phyloP scores from a whole-genome alignment of 1,140 invertebrate species.

The Euwallacea similis region DNA sequence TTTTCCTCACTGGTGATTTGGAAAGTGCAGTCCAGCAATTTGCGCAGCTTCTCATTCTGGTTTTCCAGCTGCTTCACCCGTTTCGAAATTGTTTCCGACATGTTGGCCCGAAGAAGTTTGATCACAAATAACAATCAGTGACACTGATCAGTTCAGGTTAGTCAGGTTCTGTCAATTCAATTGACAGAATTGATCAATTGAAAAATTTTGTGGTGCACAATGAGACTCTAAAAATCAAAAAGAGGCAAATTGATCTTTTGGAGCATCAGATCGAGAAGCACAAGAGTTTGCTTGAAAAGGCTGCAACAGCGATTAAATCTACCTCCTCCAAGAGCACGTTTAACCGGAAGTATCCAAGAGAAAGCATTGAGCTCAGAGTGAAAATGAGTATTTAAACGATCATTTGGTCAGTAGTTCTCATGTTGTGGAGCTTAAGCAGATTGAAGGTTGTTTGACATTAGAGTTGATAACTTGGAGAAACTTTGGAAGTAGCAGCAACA shows the following conservation, averaged over 20 bases:
- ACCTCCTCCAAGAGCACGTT: constrained; percentile 18
- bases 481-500: constrained; percentile 19
- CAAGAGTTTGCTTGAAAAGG: constrained; percentile 34
- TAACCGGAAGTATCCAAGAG: constrained; percentile 26
- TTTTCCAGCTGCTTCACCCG: constrained; percentile 25
- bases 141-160: too few species aligned
- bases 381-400: constrained; percentile 30
- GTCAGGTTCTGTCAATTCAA: constrained; percentile 14
- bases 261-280: constrained; percentile 35
- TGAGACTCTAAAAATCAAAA: constrained; percentile 33
- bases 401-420: too few species aligned
- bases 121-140: background rate
- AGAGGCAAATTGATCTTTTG: constrained; percentile 26
- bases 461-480: constrained; percentile 24
- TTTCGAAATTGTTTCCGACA: constrained; percentile 21
- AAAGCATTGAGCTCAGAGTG: constrained; percentile 35
- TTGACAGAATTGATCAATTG: too few species aligned
- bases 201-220: constrained; percentile 42
- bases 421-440: too few species aligned
- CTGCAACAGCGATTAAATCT: constrained; percentile 26
- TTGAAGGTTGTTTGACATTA: background rate
- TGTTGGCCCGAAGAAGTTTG: constrained; percentile 17
- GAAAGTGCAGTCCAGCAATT: constrained; percentile 20
- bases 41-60: constrained; percentile 28
- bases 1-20: constrained; percentile 22